phyloP scores from a whole-genome alignment of 92 coral and sea anemone species.

The Parazoanthus atlanticus region DNA sequence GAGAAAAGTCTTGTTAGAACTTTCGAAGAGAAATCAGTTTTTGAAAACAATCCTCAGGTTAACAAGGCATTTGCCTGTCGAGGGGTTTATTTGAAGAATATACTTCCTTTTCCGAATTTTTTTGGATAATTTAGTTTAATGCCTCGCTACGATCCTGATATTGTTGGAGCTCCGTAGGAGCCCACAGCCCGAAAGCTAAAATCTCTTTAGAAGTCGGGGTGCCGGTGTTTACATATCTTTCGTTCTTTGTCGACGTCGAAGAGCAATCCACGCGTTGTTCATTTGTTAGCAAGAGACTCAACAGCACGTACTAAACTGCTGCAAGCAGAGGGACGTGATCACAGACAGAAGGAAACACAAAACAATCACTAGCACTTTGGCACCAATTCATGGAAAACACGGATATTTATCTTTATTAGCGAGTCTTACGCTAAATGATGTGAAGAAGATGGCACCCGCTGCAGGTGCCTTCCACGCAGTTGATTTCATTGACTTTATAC shows the following conservation, averaged over 20 bases:
- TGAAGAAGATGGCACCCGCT: constrained; percentile 34
- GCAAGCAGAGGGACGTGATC: constrained; percentile 21
- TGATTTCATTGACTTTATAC: constrained; percentile 38
- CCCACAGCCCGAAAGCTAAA: neutral
- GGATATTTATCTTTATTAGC: constrained; percentile 27
- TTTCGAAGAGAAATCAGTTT: neutral
- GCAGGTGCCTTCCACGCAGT: constrained; percentile 40
- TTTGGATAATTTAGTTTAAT: neutral
- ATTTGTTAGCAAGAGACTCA: neutral
- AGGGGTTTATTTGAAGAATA: no score
- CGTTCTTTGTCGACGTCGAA: neutral
- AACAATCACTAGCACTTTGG: neutral
- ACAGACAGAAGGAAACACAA: neutral
- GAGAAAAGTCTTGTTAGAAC: neutral
- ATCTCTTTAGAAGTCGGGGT: neutral
- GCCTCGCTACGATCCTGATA: neutral
- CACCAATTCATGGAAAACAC: constrained; percentile 18
- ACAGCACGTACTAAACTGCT: constrained; percentile 8
- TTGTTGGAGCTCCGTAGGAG: neutral
- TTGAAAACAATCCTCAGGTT: neutral
- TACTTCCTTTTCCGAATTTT: no score
- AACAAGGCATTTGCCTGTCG: no score
- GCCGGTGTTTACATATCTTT: neutral
- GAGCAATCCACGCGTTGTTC: neutral
- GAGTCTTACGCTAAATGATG: constrained; percentile 41